These are phyloP conservation scores for Acipenser transmontanus DNA, from an alignment of 2,797 vertebrate genomes.

Conservation along the genomic window DNA sequence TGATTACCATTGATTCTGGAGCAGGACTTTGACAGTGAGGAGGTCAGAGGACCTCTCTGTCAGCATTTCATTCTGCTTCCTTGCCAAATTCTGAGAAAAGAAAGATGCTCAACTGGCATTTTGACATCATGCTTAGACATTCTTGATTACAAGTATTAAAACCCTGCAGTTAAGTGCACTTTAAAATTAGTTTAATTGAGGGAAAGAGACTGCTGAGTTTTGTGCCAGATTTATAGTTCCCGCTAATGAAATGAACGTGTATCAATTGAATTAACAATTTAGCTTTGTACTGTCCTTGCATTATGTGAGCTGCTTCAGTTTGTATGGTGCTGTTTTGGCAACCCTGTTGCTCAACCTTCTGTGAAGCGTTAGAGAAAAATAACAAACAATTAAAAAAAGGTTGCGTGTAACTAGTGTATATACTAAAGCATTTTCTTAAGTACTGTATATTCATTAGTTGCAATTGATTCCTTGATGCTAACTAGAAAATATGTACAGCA, in stretches of 20 bases:
- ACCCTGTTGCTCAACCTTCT: constrained; percentile 56
- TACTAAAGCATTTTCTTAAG: too few relatives aligned
- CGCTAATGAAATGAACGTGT: constrained; percentile 69
- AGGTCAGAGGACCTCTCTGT: constrained; percentile 44
- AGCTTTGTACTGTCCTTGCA: constrained; percentile 32
- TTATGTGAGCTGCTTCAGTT: constrained; percentile 47
- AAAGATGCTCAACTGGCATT: constrained; percentile 23
- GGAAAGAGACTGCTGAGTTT: constrained; percentile 24
- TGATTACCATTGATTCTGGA: constrained; percentile 66
- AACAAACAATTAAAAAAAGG: neutral
- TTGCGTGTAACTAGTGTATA: too few relatives aligned
- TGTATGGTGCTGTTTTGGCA: constrained; percentile 73
- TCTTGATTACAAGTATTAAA: constrained; percentile 28
- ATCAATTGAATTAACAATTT: constrained; percentile 63
- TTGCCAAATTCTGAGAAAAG: constrained; percentile 30
- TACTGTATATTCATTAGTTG: too few relatives aligned
- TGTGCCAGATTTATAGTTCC: constrained; percentile 41
- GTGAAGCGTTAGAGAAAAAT: neutral
- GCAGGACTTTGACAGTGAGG: constrained; percentile 43
- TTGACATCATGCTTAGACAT: constrained; percentile 34
- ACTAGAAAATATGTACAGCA: too few relatives aligned
- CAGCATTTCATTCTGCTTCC: constrained; percentile 45
- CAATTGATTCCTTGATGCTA: too few relatives aligned
- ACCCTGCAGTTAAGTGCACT: constrained; percentile 21
- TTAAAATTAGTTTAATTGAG: constrained; percentile 31